phyloP scores from a whole-genome alignment of 2,797 vertebrate genomes.

The Onychomys torridus region DNA sequence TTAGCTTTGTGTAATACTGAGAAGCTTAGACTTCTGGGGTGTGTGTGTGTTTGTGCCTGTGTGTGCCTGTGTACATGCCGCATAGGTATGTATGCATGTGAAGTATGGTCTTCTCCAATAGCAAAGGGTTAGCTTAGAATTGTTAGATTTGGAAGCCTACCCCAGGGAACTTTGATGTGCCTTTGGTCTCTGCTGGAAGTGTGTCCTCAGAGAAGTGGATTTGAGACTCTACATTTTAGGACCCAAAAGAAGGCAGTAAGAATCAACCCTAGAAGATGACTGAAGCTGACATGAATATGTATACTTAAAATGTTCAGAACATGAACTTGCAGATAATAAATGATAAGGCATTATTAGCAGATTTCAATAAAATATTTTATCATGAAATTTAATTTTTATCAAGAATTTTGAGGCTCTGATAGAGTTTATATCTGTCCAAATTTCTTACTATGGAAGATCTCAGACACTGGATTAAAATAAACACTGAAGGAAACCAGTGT shows the following conservation, averaged over 20 bases:
- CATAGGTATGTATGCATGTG: background rate
- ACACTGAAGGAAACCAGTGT: background rate
- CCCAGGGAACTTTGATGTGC: background rate
- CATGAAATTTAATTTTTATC: background rate
- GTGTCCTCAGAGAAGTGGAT: background rate
- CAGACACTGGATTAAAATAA: background rate
- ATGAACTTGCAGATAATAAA: background rate
- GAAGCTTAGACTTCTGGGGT: background rate
- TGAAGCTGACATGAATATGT: background rate
- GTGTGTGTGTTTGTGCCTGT: background rate
- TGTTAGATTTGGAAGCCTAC: background rate
- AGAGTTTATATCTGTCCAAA: background rate
- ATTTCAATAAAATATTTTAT: background rate
- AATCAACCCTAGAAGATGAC: background rate
- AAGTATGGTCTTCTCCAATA: background rate
- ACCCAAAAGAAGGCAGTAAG: background rate
- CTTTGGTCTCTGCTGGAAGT: background rate
- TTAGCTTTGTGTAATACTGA: background rate
- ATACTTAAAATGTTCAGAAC: background rate
- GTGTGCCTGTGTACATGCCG: no score
- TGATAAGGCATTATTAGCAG: background rate
- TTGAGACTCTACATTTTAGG: background rate
- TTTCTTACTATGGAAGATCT: background rate
- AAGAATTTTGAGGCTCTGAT: background rate
- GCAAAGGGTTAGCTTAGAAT: background rate